phyloP scores from a whole-genome alignment of 2,888 invertebrate species.

The Cephus pulcher region DNA sequence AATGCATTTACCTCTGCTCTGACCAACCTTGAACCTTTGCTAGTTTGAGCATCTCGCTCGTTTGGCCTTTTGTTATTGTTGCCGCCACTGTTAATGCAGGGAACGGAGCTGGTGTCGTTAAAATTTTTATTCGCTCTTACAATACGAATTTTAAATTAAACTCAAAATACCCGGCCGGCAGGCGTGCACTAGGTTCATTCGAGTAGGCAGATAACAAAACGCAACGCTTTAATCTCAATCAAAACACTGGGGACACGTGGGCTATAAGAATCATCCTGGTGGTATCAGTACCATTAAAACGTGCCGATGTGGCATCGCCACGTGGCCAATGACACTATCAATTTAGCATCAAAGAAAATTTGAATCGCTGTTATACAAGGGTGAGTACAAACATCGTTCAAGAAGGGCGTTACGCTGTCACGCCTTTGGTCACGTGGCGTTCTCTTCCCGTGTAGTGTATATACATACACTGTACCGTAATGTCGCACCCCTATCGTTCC shows the following conservation, averaged over 20 bases:
- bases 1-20: neutral
- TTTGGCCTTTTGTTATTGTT: neutral
- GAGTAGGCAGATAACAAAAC: neutral
- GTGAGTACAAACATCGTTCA: conserved; percentile 2
- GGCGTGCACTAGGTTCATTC: neutral
- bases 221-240: conserved; percentile 1
- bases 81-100: no score
- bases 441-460: neutral
- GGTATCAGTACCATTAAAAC: conserved; percentile 3
- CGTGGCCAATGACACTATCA: conserved; percentile 25
- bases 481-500: neutral
- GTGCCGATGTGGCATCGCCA: conserved; percentile 9
- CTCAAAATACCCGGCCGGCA: neutral
- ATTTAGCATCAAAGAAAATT: conserved; percentile 21
- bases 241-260: neutral
- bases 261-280: neutral
- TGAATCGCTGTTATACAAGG: conserved; percentile 4
- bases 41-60: neutral
- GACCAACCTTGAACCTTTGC: neutral
- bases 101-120: neutral
- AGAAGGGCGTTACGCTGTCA: conserved; percentile 5
- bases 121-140: neutral
- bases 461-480: neutral
- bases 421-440: conserved; percentile 4
- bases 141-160: neutral